phyloP scores from a whole-genome alignment of 2,113 vertebrate species.

The Phylloscopus whistleri region DNA sequence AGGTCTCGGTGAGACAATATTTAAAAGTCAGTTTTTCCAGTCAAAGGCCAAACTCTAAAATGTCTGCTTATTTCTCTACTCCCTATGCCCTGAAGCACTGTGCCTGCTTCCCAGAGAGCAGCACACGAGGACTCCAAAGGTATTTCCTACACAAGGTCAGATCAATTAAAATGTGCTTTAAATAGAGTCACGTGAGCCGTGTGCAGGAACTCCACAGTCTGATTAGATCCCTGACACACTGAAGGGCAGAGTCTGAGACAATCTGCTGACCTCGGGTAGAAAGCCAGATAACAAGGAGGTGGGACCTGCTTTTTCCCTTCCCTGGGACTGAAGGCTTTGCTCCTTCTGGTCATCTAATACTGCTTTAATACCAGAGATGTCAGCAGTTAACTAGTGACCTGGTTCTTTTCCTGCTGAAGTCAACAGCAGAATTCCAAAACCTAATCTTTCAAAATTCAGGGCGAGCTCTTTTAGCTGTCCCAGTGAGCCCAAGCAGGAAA shows the following conservation, averaged over 20 bases:
- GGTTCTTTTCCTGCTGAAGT: not conserved
- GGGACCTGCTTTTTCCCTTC: not conserved
- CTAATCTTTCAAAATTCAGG: not conserved
- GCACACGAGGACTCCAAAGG: not conserved
- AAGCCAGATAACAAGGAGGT: not conserved
- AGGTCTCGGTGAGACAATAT: not conserved
- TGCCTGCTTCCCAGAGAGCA: not conserved
- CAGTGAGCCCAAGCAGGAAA: not conserved
- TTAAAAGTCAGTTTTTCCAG: constrained; percentile 36
- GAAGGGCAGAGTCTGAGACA: not conserved
- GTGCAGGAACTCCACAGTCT: not conserved
- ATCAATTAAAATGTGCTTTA: constrained; percentile 44
- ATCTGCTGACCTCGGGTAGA: not conserved
- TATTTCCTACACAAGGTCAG: constrained; percentile 41
- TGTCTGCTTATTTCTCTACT: not conserved
- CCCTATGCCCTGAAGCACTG: not conserved
- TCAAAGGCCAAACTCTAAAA: constrained; percentile 6
- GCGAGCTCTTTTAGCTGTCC: not conserved
- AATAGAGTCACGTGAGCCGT: not conserved
- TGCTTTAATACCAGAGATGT: not conserved
- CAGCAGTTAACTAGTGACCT: not conserved
- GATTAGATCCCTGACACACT: not conserved
- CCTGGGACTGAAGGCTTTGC: not conserved
- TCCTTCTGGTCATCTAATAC: not conserved
- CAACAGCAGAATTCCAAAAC: not conserved